Base-by-base conservation (phyloP, 2,888 invertebrate species). In the Diplazon laetatorius region DNA sequence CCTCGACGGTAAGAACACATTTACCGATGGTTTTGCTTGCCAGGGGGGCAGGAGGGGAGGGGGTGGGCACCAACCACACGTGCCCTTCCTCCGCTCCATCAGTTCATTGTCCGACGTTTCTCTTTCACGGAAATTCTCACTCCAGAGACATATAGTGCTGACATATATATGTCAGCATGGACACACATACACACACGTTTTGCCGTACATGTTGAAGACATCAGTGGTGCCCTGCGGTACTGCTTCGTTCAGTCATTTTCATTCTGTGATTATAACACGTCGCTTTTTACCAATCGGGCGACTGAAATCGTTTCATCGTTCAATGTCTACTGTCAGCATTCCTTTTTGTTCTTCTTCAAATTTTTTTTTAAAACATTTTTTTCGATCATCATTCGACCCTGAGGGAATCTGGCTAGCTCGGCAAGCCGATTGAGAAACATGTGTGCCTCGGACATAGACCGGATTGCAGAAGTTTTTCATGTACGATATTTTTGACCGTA, bases 81-180 rank as follows among this genome's bases (percentile, higher is more conserved):
- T 20, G 60, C 42, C 57, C 60, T 59, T 18, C 63, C 35, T 60
- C 66, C 66, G 14, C 71, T 69, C 71, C 78, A 78, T 71, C 62
- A 62, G 55, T 66, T 75, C 78, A 75, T 75, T 75, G 78, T 71
- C 55, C 75, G 65, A 60, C 68, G 70, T 60, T 62, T 46, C 70
- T 78, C 46, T 46, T 59, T 59, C 25, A 20, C 16, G 12, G 59
- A 39, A 18, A 9, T 35, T 39, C 39, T 37, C 59, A n/a, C 12
- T n/a, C 10, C 42, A 42, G 3, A n/a, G 6, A 39, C 37, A 59
- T 20, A 37, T 59, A 16, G 6, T n/a, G n/a, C n/a, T n/a, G n/a
- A n/a, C n/a, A 30, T 30, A 30, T 30, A 6, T 30, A 30, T 6
- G 6, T 6, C 6, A 30, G 6, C 30, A 6, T 6, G 6, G 30